phyloP scores from a whole-genome alignment of 2,797 vertebrate genomes.

The Austrolebias charrua region DNA sequence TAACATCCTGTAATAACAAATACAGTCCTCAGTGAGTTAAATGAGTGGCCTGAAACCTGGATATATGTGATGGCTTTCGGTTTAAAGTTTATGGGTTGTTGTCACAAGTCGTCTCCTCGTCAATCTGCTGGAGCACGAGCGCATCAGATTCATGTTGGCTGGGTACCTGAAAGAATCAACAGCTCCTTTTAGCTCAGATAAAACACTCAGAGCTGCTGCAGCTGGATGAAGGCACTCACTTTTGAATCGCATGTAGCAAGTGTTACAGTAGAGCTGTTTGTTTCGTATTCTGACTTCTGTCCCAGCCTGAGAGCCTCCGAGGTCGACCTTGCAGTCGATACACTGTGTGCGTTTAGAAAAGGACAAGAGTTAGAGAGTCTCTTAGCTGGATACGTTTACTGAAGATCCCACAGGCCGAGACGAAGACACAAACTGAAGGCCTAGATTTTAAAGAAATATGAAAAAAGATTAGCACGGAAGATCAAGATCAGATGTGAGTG shows the following conservation, averaged over 20 bases:
- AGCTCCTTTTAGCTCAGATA: neutral
- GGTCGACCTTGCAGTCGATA: slow-evolving; percentile 84
- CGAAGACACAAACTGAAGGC: slow-evolving; percentile 23
- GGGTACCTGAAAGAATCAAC: slow-evolving; percentile 76
- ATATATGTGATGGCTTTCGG: slow-evolving; percentile 30
- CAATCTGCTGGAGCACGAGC: slow-evolving; percentile 84
- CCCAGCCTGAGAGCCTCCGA: slow-evolving; percentile 90
- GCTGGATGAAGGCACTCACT: slow-evolving; percentile 73
- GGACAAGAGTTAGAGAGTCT: slow-evolving; percentile 31
- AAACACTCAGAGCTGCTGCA: neutral
- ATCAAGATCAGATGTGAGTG: slow-evolving; percentile 14
- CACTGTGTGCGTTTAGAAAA: slow-evolving; percentile 78
- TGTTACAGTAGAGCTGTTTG: slow-evolving; percentile 93
- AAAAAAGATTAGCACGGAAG: slow-evolving; percentile 11
- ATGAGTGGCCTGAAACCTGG: slow-evolving; percentile 26
- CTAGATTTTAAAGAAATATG: slow-evolving; percentile 10
- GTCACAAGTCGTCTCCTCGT: slow-evolving; percentile 86
- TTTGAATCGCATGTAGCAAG: slow-evolving; percentile 96
- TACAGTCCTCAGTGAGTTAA: slow-evolving; percentile 50
- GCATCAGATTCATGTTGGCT: slow-evolving; percentile 91
- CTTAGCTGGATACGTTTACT: neutral
- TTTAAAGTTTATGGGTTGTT: slow-evolving; percentile 81
- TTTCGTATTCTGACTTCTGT: slow-evolving; percentile 97
- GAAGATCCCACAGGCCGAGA: slow-evolving; percentile 7
- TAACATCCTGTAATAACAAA: slow-evolving; percentile 53